These are phyloP conservation scores for Empis livida DNA, from an alignment of 2,888 invertebrate species.

Conservation along the genomic window DNA sequence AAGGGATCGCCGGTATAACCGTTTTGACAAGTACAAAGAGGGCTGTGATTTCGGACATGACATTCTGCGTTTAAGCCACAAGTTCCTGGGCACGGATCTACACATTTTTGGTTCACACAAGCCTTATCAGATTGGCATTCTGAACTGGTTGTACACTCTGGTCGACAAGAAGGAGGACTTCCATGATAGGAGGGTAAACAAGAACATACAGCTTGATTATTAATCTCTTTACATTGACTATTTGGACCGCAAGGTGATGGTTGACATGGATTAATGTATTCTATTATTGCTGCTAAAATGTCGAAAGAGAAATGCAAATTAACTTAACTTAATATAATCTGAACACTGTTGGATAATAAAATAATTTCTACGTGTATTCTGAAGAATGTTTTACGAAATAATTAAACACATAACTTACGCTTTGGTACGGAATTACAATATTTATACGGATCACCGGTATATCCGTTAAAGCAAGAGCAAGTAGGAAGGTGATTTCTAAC, in stretches of 20 bases:
- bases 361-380: no score
- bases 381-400: no score
- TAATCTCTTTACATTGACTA: slow-evolving; percentile 57
- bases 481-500: slow-evolving; percentile 56
- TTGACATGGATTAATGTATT: slow-evolving; percentile 30
- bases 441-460: slow-evolving; percentile 48
- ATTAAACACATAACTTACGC: no score
- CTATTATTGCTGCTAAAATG: slow-evolving; percentile 17
- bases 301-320: no score
- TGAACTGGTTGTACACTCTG: slow-evolving; percentile 51
- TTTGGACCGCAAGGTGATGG: slow-evolving; percentile 66
- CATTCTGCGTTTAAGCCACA: slow-evolving; percentile 56
- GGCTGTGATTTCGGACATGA: slow-evolving; percentile 54
- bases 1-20: slow-evolving; percentile 64
- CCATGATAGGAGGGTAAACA: slow-evolving; percentile 54
- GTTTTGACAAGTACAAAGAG: slow-evolving; percentile 51
- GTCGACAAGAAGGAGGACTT: slow-evolving; percentile 59
- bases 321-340: no score
- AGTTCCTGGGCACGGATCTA: slow-evolving; percentile 54
- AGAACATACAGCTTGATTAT: slow-evolving; percentile 53
- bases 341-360: no score
- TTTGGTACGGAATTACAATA: slow-evolving; percentile 38
- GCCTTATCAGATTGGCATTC: slow-evolving; percentile 53
- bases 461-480: slow-evolving; percentile 42
- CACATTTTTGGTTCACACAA: slow-evolving; percentile 54